Conservation (phyloP, 2,113 vertebrate species). For the Pseudorectes ferrugineus region DNA sequence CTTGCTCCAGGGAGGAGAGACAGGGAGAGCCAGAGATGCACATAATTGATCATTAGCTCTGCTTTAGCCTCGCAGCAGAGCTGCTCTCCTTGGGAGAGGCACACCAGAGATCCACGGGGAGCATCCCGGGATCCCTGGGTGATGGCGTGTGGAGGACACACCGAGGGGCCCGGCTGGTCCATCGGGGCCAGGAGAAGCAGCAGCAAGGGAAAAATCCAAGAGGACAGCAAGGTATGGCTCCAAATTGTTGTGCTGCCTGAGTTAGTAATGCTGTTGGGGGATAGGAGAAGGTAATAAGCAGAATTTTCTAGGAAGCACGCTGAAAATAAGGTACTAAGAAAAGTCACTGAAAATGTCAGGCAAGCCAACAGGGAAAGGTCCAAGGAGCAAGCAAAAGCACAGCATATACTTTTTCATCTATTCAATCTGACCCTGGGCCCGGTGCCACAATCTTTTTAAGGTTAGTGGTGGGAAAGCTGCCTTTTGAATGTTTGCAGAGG, state of each 20-base stretch:
- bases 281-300: constrained; percentile 38
- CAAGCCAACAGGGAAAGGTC: constrained; percentile 69
- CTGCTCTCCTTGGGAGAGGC: neutral
- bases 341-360: constrained; percentile 73
- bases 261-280: neutral
- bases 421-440: constrained; percentile 72
- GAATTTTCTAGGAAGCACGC: constrained; percentile 66
- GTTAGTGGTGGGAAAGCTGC: constrained; percentile 70
- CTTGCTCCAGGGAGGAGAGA: neutral
- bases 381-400: constrained; percentile 60
- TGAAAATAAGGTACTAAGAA: constrained; percentile 69
- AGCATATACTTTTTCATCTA: constrained; percentile 70
- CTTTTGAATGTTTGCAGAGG: constrained; percentile 73
- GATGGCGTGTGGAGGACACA: rapidly evolving
- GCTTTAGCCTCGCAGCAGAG: neutral
- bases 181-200: neutral
- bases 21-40: neutral
- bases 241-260: neutral
- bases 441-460: constrained; percentile 74
- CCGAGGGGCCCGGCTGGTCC: neutral
- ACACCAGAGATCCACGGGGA: neutral
- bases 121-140: neutral
- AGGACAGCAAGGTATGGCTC: neutral
- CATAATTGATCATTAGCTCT: neutral
- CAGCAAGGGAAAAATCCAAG: neutral